phyloP scores from a whole-genome alignment of 2,113 vertebrate genomes.

The Parotia lawesii region DNA sequence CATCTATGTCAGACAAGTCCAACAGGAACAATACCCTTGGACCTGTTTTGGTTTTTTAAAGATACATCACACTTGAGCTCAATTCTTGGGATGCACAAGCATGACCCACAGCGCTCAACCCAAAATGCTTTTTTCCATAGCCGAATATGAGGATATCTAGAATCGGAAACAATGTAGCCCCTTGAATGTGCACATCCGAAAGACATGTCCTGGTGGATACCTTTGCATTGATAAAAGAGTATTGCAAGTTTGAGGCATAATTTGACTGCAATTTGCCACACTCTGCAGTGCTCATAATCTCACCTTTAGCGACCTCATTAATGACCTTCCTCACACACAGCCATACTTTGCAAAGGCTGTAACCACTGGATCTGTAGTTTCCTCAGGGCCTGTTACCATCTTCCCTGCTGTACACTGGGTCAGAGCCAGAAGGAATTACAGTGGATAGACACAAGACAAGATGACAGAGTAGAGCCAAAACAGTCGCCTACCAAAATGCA shows the following conservation, averaged over 20 bases:
- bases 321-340: background rate
- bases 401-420: background rate
- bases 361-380: background rate
- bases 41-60: background rate
- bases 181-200: background rate
- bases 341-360: background rate
- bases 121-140: background rate
- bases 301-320: background rate
- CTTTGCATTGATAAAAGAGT: background rate
- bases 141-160: background rate
- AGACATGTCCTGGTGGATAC: background rate
- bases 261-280: background rate
- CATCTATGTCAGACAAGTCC: background rate
- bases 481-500: rapidly evolving
- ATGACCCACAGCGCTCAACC: background rate
- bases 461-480: background rate
- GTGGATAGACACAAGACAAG: background rate
- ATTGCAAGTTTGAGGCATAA: background rate
- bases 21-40: background rate
- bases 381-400: background rate
- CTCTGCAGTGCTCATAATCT: background rate
- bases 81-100: background rate
- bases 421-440: background rate
- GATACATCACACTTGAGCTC: background rate
- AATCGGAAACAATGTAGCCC: background rate